Percentiles rank a stretch among this genome's conserved stretches.
phyloP scores from a whole-genome alignment of 2,113 vertebrate species.

The Brachyhypopomus gauderio region DNA sequence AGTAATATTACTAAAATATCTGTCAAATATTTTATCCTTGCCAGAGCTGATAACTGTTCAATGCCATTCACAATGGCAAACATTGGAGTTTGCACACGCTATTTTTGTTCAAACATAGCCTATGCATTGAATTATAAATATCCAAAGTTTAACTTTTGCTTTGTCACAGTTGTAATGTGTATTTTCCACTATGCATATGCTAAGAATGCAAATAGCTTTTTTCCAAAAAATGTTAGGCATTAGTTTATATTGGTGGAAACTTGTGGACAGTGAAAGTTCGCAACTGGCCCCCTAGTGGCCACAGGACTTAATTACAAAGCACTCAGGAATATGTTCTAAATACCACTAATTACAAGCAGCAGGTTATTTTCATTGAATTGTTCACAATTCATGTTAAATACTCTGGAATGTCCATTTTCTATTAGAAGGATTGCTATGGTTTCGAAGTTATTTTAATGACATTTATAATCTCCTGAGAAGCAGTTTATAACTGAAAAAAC shows the following conservation, averaged over 20 bases:
- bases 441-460: neutral
- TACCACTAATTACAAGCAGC: slow-evolving; percentile 14
- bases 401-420: neutral
- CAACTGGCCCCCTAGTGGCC: slow-evolving; percentile 23
- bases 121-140: neutral
- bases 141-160: too few relatives aligned
- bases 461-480: neutral
- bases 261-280: neutral
- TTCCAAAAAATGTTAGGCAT: neutral
- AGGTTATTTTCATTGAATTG: slow-evolving; percentile 12
- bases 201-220: neutral
- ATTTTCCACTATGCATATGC: neutral
- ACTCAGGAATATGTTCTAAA: slow-evolving; percentile 22
- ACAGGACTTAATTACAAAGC: slow-evolving; percentile 15
- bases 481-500: neutral
- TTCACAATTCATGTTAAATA: slow-evolving; percentile 4
- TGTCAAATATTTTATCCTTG: neutral
- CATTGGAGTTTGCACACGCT: neutral
- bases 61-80: neutral
- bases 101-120: neutral
- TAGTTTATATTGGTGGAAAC: slow-evolving; percentile 28
- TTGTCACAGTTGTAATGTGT: too few relatives aligned
- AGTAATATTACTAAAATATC: neutral
- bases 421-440: neutral
- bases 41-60: neutral